Base-by-base conservation (phyloP, 2,888 invertebrate species). In the Pristionchus mayeri region DNA sequence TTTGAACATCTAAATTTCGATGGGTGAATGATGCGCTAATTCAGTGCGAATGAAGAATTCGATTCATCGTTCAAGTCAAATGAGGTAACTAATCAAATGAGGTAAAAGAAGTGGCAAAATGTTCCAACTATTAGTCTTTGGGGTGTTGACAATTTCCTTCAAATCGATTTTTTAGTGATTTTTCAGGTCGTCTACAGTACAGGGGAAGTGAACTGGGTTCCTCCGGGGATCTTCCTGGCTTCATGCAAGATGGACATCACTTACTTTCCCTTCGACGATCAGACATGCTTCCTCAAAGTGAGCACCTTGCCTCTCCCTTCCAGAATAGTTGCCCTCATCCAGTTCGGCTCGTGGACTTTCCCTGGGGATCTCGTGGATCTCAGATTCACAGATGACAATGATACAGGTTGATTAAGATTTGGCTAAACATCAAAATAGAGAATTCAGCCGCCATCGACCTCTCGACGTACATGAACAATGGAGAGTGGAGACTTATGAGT, bases 301-400 rank as follows among this genome's bases (percentile, higher is more conserved):
- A n/a, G n/a, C n/a, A n/a, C n/a, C n/a, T n/a, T n/a, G n/a, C n/a
- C n/a, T n/a, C n/a, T n/a, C n/a, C n/a, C n/a, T n/a, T n/a, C n/a
- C n/a, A n/a, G n/a, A n/a, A n/a, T n/a, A n/a, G n/a, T n/a, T n/a
- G n/a, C n/a, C n/a, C n/a, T n/a, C n/a, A n/a, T 90, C 79, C 79
- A 91, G 95, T 98, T 98, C 94, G 98, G 98, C 93, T 98, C 98
- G 93, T 99, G 98, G 98, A 98, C 98, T 90, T 98, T 98, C 94
- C 97, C 97, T 94, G 98, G 97, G 1, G 88, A 91, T 16, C 91
- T 92, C 96, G 95, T 99, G 94, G 97, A 98, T 95, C 95, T 99
- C 93, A 88, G 90, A 84, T 87, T 91, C 18, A 87, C 80, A 1
- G 88, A 89, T 63, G 87, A 88, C 67, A 89, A 87, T 50, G 85